phyloP scores from a whole-genome alignment of 2,888 invertebrate species.

The Myopa tessellatipennis region DNA sequence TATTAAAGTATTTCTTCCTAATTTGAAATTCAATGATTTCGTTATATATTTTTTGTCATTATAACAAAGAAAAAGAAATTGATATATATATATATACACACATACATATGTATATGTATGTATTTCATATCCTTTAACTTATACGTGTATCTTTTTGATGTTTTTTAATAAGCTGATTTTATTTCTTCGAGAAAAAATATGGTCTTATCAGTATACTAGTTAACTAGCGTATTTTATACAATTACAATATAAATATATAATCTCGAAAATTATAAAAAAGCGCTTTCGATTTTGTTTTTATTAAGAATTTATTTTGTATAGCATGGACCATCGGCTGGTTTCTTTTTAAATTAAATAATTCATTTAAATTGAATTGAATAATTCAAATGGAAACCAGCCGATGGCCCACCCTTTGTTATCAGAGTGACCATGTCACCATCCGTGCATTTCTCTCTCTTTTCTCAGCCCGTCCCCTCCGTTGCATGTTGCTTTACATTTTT shows the following conservation, averaged over 20 bases:
- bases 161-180: constrained; percentile 57
- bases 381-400: too few relatives aligned
- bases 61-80: too few relatives aligned
- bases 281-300: constrained; percentile 10
- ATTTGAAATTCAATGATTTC: neutral
- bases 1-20: constrained; percentile 42
- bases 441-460: too few relatives aligned
- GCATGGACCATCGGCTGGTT: too few relatives aligned
- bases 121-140: neutral
- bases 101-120: too few relatives aligned
- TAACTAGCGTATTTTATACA: constrained; percentile 43
- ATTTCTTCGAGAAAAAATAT: constrained; percentile 62
- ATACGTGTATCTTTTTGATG: constrained; percentile 31
- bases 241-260: constrained; percentile 53
- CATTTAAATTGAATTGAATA: too few relatives aligned
- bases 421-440: too few relatives aligned
- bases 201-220: constrained; percentile 48
- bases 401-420: too few relatives aligned
- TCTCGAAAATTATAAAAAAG: constrained; percentile 51
- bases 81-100: too few relatives aligned
- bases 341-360: too few relatives aligned
- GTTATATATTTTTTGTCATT: constrained; percentile 16
- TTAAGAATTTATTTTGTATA: neutral
- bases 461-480: too few relatives aligned
- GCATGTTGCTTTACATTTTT: too few relatives aligned